Evolutionary conservation across 2,113 vertebrate species (phyloP).

Genomic region (Otus sunia): DNA sequence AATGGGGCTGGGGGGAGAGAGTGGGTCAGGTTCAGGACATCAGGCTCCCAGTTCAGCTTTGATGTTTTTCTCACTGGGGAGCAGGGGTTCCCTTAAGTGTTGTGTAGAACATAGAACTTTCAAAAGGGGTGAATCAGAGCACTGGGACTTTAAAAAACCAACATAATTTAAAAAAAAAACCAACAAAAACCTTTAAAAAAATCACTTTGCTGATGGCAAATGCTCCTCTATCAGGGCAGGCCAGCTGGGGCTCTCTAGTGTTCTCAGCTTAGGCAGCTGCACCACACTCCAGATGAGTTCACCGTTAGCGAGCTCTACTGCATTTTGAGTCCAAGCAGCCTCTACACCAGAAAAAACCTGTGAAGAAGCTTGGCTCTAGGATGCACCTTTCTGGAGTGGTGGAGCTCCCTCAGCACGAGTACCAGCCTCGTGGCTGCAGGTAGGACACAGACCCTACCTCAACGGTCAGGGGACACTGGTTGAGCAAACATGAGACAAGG

Average conservation of each 20-base stretch:
- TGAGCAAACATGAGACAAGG: background rate
- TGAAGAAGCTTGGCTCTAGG: background rate
- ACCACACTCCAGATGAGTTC: background rate
- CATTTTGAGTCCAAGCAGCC: background rate
- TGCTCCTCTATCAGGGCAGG: background rate
- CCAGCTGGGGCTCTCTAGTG: background rate
- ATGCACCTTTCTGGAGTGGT: background rate
- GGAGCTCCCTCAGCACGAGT: background rate
- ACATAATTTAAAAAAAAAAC: background rate
- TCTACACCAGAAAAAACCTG: background rate
- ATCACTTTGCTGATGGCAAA: background rate
- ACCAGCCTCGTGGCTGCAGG: background rate
- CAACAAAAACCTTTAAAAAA: no score
- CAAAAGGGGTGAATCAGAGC: background rate
- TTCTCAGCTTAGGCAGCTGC: background rate
- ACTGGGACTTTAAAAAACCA: background rate
- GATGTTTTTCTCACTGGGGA: background rate
- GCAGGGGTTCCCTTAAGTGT: no score
- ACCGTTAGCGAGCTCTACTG: no score
- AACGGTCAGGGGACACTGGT: background rate
- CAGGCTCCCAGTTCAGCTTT: background rate
- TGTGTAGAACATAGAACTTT: background rate
- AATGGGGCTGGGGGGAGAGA: background rate
- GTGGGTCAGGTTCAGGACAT: background rate
- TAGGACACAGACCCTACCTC: accelerated